Percentiles rank a stretch among this genome's conserved stretches.
These are phyloP conservation scores for Spodoptera litura DNA, from an alignment of 1,140 invertebrate species.

Conservation along the genomic window DNA sequence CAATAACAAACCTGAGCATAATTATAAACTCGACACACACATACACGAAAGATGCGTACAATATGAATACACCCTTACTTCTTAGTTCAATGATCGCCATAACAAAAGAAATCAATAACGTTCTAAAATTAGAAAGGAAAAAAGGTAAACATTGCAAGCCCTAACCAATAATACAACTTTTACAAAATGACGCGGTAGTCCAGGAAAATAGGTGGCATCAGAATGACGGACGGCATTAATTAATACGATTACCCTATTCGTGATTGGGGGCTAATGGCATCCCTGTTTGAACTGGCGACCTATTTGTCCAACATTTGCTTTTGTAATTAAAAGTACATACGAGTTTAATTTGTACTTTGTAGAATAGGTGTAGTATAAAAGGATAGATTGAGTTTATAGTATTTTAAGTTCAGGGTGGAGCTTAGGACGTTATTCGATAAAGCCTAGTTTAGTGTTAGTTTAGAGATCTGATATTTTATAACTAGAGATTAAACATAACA, in stretches of 20 bases:
- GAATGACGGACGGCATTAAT: slow-evolving; percentile 68
- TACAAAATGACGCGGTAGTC: slow-evolving; percentile 34
- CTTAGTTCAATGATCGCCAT: no score
- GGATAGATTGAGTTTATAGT: no score
- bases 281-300: slow-evolving; percentile 63
- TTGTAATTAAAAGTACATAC: slow-evolving; percentile 71
- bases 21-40: no score
- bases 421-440: no score
- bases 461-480: no score
- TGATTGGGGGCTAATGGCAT: slow-evolving; percentile 66
- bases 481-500: no score
- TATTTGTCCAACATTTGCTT: slow-evolving; percentile 67
- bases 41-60: no score
- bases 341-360: slow-evolving; percentile 47
- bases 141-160: slow-evolving; percentile 6
- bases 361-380: slow-evolving; percentile 12
- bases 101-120: neutral
- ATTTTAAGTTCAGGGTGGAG: no score
- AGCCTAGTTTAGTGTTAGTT: neutral
- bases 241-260: slow-evolving; percentile 70
- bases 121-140: neutral
- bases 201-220: slow-evolving; percentile 50
- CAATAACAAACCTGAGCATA: no score
- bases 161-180: neutral
- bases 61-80: no score